Evolutionary conservation across 1,140 invertebrate genomes (phyloP).

Genomic region (Drosophila lowei): DNA sequence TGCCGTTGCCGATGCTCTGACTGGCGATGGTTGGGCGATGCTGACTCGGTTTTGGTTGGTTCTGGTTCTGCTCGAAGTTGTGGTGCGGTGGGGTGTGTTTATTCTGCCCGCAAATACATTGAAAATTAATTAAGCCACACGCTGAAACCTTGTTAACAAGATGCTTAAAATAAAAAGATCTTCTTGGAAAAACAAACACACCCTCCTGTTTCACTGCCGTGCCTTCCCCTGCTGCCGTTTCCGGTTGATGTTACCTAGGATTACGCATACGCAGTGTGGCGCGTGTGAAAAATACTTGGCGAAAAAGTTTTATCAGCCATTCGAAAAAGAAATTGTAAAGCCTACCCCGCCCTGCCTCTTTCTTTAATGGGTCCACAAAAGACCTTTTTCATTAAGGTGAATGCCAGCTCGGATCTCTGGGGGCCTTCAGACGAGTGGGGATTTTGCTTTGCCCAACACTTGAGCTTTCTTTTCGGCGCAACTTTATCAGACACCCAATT

Average conservation of each 20-base stretch:
- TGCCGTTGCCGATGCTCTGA: background rate
- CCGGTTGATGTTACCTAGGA: conserved; percentile 40
- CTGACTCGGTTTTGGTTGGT: background rate
- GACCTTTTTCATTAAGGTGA: conserved; percentile 73
- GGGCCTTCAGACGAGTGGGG: background rate
- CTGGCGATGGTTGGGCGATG: background rate
- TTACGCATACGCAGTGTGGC: conserved; percentile 70
- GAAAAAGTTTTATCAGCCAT: conserved; percentile 52
- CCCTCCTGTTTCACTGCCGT: background rate
- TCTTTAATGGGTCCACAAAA: conserved; percentile 44
- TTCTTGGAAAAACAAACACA: conserved; percentile 49
- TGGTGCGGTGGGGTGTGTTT: background rate
- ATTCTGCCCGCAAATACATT: conserved; percentile 49
- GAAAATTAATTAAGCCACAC: conserved; percentile 78
- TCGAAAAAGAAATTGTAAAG: conserved; percentile 32
- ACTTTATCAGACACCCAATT: conserved; percentile 81
- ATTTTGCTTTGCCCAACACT: conserved; percentile 22
- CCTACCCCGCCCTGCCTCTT: background rate
- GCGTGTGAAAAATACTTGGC: conserved; percentile 75
- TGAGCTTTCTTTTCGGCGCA: conserved; percentile 56
- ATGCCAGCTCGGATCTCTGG: conserved; percentile 32
- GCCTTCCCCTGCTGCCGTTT: background rate
- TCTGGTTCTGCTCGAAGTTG: background rate
- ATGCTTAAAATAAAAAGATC: conserved; percentile 63
- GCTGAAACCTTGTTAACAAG: conserved; percentile 74